These are phyloP conservation scores for Panulirus ornatus DNA, from an alignment of 1,140 invertebrate genomes.

Conservation along the genomic window DNA sequence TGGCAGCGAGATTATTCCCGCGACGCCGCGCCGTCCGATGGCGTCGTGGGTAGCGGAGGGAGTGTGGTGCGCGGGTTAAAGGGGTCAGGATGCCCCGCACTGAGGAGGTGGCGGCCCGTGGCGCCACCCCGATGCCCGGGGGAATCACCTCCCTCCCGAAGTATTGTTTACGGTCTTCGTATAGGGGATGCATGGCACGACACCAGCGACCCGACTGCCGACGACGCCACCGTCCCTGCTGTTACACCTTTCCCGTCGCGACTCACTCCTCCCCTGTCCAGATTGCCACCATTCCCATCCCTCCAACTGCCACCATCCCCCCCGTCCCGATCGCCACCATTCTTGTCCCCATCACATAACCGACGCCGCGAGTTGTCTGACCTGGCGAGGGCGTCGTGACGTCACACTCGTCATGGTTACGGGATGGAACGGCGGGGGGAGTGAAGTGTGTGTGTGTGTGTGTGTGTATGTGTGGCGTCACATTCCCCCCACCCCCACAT, in stretches of 20 bases:
- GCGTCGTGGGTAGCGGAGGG: neutral
- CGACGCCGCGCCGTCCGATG: constrained; percentile 12
- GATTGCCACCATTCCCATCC: neutral
- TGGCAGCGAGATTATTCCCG: neutral
- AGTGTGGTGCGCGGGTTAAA: neutral
- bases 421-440: neutral
- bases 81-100: neutral
- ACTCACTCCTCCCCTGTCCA: neutral
- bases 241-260: neutral
- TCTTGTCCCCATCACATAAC: too few relatives aligned
- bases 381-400: constrained; percentile 10
- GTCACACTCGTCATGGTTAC: constrained; percentile 28
- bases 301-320: too few relatives aligned
- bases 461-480: too few relatives aligned
- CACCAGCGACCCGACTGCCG: too few relatives aligned
- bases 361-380: neutral
- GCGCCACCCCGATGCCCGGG: too few relatives aligned
- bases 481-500: neutral
- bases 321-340: too few relatives aligned
- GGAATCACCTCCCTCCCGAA: too few relatives aligned
- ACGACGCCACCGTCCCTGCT: too few relatives aligned
- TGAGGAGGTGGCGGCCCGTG: constrained; percentile 1
- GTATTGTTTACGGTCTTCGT: too few relatives aligned
- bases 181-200: too few relatives aligned
- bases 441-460: too few relatives aligned